phyloP scores from a whole-genome alignment of 2,113 vertebrate genomes.

The Myrmophylax atrothorax region DNA sequence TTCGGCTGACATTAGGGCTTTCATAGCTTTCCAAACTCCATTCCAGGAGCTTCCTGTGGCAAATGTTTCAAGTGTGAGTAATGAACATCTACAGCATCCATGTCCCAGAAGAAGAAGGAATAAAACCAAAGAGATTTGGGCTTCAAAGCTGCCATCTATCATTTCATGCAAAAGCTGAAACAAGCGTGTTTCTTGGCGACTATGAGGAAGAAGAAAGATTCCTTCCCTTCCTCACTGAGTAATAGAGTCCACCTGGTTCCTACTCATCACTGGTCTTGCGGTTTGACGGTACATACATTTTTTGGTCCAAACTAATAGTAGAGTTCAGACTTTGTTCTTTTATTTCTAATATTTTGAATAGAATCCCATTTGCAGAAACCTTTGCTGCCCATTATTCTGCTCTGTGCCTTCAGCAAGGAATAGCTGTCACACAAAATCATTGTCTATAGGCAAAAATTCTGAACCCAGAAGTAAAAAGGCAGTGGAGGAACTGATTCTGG shows the following conservation, averaged over 20 bases:
- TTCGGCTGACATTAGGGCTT: conserved; percentile 51
- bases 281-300: background rate
- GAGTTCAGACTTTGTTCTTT: background rate
- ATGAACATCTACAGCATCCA: conserved; percentile 67
- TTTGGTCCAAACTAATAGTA: background rate
- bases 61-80: conserved; percentile 77
- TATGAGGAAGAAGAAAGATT: background rate
- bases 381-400: background rate
- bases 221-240: background rate
- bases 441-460: background rate
- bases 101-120: conserved; percentile 35
- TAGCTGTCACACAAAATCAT: background rate
- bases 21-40: conserved; percentile 54
- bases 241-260: conserved; percentile 28
- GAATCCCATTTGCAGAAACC: background rate
- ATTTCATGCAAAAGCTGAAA: conserved; percentile 36
- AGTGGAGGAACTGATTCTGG: background rate
- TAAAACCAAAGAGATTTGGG: conserved; percentile 6
- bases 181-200: conserved; percentile 38
- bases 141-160: conserved; percentile 12
- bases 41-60: conserved; percentile 63
- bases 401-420: background rate
- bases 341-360: background rate
- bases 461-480: background rate
- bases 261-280: background rate